Evolutionary conservation across 2,888 invertebrate genomes (phyloP).

Genomic region (Sturmia bella): DNA sequence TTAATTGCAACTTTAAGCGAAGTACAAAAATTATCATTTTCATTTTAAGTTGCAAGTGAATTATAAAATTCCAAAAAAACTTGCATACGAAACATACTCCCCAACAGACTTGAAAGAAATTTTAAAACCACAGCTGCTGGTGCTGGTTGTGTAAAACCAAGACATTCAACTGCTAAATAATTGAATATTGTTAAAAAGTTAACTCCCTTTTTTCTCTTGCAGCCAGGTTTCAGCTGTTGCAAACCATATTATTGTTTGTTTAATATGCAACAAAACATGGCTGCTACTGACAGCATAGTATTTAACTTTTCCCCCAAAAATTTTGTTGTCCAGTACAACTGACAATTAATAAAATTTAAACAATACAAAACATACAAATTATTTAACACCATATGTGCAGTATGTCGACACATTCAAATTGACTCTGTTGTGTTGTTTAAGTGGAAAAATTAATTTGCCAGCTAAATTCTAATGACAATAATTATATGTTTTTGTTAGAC

Average conservation of each 20-base stretch:
- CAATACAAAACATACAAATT: constrained; percentile 17
- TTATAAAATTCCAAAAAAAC: no score
- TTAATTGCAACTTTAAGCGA: no score
- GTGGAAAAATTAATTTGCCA: constrained; percentile 67
- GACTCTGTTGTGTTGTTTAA: constrained; percentile 42
- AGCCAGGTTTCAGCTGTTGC: constrained; percentile 44
- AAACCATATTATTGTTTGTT: constrained; percentile 13
- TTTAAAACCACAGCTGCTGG: background rate
- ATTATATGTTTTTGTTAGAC: constrained; percentile 55
- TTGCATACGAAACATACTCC: no score
- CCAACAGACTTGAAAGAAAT: background rate
- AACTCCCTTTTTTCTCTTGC: background rate
- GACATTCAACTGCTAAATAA: background rate
- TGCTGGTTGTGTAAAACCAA: background rate
- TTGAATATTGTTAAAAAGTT: background rate
- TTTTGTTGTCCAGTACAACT: constrained; percentile 9
- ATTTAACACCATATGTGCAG: constrained; percentile 50
- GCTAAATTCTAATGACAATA: constrained; percentile 69
- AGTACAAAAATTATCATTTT: no score
- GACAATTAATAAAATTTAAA: constrained; percentile 36
- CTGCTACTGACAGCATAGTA: background rate
- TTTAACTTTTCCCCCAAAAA: constrained; percentile 3
- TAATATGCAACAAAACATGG: constrained; percentile 26
- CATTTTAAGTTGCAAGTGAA: no score
- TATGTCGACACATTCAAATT: constrained; percentile 39